Percentiles rank a stretch among this genome's conserved stretches.
Evolutionary conservation across 2,797 vertebrate genomes (phyloP).

Genomic region (Phoxinus dragarum): DNA sequence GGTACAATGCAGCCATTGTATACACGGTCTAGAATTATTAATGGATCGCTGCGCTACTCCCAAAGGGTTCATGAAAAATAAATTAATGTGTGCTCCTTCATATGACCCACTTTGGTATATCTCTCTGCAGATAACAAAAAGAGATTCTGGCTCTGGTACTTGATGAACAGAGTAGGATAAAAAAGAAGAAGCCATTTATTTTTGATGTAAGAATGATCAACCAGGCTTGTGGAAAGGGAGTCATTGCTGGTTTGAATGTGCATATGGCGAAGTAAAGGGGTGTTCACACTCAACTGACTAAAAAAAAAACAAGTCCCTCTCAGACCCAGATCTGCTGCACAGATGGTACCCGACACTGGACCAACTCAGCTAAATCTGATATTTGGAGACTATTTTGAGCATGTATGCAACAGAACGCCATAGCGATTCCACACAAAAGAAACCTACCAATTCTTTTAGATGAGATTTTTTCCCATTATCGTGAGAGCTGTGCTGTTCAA

Average conservation of each 20-base stretch:
- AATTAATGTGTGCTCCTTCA: slow-evolving; percentile 72
- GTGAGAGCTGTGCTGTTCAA: slow-evolving; percentile 38
- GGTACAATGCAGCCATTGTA: slow-evolving; percentile 61
- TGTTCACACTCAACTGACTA: slow-evolving; percentile 59
- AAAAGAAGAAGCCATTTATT: slow-evolving; percentile 55
- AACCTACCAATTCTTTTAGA: slow-evolving; percentile 2
- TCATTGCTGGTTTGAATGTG: slow-evolving; percentile 19
- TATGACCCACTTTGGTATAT: slow-evolving; percentile 77
- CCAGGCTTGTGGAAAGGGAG: slow-evolving; percentile 54
- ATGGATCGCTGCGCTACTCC: slow-evolving; percentile 69
- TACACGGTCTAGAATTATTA: slow-evolving; percentile 68
- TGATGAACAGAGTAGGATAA: slow-evolving; percentile 54
- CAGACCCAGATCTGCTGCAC: slow-evolving; percentile 63
- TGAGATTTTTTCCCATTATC: slow-evolving; percentile 3
- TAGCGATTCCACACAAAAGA: slow-evolving; percentile 5
- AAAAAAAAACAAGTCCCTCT: slow-evolving; percentile 51
- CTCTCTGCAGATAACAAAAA: slow-evolving; percentile 67
- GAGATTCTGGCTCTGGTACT: slow-evolving; percentile 68
- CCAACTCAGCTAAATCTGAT: slow-evolving; percentile 66
- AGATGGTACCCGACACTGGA: slow-evolving; percentile 75
- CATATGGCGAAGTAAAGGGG: slow-evolving; percentile 57
- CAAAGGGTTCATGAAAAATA: slow-evolving; percentile 78
- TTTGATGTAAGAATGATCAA: slow-evolving; percentile 51
- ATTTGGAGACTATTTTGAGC: slow-evolving; percentile 50
- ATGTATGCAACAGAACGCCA: slow-evolving; percentile 38